Percentiles rank a stretch among this genome's conserved stretches.
These are phyloP conservation scores for Holothuria scabra DNA, from an alignment of 53 echinoderm and acorn worm species.

Conservation along the genomic window DNA sequence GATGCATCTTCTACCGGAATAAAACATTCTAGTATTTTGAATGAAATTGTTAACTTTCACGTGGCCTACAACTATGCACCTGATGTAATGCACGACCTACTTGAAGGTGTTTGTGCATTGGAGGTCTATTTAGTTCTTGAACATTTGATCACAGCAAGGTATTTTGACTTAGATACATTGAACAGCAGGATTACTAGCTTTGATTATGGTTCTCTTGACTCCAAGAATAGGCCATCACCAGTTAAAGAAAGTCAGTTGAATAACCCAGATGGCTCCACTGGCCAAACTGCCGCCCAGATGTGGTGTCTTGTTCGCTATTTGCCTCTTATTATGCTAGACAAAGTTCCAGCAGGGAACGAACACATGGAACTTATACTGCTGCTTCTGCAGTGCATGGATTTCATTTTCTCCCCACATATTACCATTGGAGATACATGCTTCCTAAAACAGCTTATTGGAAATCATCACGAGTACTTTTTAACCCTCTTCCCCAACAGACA, in stretches of 20 bases:
- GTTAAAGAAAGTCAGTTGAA: background rate
- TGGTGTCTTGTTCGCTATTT: constrained; percentile 44
- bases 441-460: constrained; percentile 45
- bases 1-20: constrained; percentile 55
- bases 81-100: constrained; percentile 61
- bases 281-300: constrained; percentile 57
- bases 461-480: constrained; percentile 43
- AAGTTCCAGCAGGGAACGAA: constrained; percentile 28
- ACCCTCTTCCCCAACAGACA: constrained; percentile 31
- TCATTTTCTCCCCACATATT: constrained; percentile 38
- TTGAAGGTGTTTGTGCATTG: constrained; percentile 53
- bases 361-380: constrained; percentile 46
- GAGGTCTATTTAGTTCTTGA: constrained; percentile 48
- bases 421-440: background rate
- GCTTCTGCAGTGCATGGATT: constrained; percentile 51
- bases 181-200: constrained; percentile 53
- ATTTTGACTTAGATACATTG: constrained; percentile 46
- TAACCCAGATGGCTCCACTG: constrained; percentile 52
- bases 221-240: constrained; percentile 40
- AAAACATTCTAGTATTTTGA: constrained; percentile 27
- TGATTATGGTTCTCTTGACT: constrained; percentile 48
- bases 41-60: constrained; percentile 37
- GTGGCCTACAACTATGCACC: constrained; percentile 47
- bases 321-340: constrained; percentile 46
- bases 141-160: constrained; percentile 38